Base-by-base conservation (phyloP, 2,797 vertebrate genomes). In the Pangasius macronema region DNA sequence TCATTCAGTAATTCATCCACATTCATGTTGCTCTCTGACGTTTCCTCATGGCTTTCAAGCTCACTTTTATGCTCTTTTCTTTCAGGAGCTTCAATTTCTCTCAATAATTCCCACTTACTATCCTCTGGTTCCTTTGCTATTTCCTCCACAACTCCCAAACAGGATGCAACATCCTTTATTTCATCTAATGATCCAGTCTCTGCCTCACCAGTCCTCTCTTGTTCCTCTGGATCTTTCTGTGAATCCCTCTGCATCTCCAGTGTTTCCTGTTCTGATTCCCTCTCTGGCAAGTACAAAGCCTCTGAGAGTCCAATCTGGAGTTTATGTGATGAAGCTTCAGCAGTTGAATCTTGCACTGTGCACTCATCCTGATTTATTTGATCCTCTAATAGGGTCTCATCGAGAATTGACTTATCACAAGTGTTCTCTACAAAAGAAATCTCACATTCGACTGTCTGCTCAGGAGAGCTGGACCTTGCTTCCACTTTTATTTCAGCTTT, bases 371-470 rank as follows among this genome's bases (percentile, higher is more conserved):
- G 63, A 84, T 24, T 36, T n/a, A n/a, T 22, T 18, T 65, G 42
- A 36, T 67, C 30, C 9, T 27, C 59, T 76, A 70, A 49, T 7
- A 20, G 36, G 24, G 30, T 76, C 24, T 76, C 81, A n/a, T 27
- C 22, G 5, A n/a, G 22, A 75, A 30, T 30, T 5, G 70, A 16
- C 9, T 11, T 5, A 51, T 61, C 63, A 70, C 55, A n/a, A 53
- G 22, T 30, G 7, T 75, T 70, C 16, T 89, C 42, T 16, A 59
- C 20, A 55, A 33, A 39, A 84, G 49, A 59, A 5, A 22, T 30
- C 39, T 55, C 55, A 63, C 13, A 14, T 72, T 68, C 39, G 1
- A 24, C 49, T 6, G 86, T 76, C 86, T 86, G 82, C 27, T 91
- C 81, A 22, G 73, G 68, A 27, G 85, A 46, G 5, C 2, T 13